Evolutionary conservation across 2,888 invertebrate genomes (phyloP), one percentile per base, ranked within the genome.

Genomic region (Caenorhabditis becei): DNA sequence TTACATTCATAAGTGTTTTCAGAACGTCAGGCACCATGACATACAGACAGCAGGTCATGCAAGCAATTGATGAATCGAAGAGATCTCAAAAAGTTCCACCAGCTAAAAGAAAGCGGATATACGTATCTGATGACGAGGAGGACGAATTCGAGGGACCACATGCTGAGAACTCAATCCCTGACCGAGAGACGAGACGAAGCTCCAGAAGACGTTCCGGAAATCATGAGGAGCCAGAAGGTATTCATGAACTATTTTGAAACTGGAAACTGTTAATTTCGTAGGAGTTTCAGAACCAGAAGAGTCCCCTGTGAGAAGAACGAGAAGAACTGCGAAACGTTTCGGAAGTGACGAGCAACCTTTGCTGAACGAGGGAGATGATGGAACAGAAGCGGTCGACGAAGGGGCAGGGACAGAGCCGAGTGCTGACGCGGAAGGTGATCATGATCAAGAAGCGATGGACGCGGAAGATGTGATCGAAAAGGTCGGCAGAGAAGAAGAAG

Each of bases 71-170:
- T 35, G 74, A 75, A 24, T 80, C 80, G 1, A 65, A 56, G 37
- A 11, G 80, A 47, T 18, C n/a, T 18, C 69, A 74, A 14, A 63
- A 59, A 18, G 28, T 24, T 1, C 74, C 74, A 20, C 51, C 74
- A 20, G 65, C 63, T 0, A 74, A 70, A 26, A 20, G 80, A 44
- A 80, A 80, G 26, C 74, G 80, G 7, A 65, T 80, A 28, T 74
- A 74, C 35, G 11, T 63, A 44, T 72, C 75, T 20, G 80, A 80
- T 5, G 79, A 80, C 10, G 79, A 80, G 4, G 78, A 71, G 10
- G 75, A 70, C 5, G 70, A 78, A 1, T 51, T 51, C 24, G 79
- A 28, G 10, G 70, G 11, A 16, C 32, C 8, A 7, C 63, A 69
- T 18, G 56, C 53, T 1, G 69, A 54, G 24, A 63, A 63, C 26